Evolutionary conservation across 2,113 vertebrate genomes (phyloP).

Genomic region (Mormyrus iriodes): DNA sequence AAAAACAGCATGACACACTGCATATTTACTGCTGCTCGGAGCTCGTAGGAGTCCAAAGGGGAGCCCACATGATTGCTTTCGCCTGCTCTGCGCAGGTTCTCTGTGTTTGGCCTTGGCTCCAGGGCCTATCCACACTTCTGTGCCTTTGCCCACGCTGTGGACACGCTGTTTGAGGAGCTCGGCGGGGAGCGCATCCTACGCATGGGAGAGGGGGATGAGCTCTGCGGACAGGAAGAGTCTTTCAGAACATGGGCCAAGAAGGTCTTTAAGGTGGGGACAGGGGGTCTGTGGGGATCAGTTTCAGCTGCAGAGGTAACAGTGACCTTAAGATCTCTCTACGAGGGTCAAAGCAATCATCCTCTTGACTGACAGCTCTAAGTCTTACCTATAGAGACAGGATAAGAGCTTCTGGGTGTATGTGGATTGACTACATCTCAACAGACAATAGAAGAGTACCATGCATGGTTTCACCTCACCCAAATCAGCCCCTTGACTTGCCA

Average conservation of each 20-base stretch:
- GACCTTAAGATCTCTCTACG: neutral
- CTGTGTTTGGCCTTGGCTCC: conserved; percentile 91
- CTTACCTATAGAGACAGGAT: neutral
- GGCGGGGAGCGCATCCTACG: conserved; percentile 93
- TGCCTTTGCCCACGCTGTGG: conserved; percentile 92
- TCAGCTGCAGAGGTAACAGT: neutral
- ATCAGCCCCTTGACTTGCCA: neutral
- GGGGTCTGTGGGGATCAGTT: neutral
- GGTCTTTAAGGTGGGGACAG: conserved; percentile 84
- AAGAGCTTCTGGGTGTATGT: neutral
- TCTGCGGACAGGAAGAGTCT: conserved; percentile 94
- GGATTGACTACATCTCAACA: neutral
- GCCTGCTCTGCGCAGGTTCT: conserved; percentile 69
- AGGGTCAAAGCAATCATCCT: neutral
- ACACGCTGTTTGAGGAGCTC: conserved; percentile 92
- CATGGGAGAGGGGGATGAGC: conserved; percentile 96
- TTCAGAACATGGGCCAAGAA: conserved; percentile 98
- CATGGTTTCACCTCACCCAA: neutral
- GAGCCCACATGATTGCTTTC: neutral
- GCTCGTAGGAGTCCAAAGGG: neutral
- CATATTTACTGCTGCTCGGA: neutral
- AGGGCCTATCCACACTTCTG: conserved; percentile 97
- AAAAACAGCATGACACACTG: neutral
- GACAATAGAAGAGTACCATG: neutral
- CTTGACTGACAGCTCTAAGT: neutral